Base-by-base conservation (phyloP, 2,797 vertebrate genomes). In the Enteromius treurensis region DNA sequence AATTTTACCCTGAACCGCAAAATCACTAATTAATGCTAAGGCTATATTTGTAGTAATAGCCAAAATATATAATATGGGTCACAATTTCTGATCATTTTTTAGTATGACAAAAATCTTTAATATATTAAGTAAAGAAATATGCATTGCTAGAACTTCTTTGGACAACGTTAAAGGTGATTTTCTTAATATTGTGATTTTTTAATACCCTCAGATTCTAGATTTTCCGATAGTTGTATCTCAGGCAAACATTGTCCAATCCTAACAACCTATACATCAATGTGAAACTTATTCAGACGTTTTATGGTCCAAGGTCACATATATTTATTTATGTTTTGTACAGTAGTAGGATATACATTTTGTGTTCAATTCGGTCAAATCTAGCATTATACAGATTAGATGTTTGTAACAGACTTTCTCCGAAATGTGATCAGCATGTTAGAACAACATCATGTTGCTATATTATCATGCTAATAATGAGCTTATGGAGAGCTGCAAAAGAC, bases 401-500 rank as follows among this genome's bases (percentile, higher is more conserved):
- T 76, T 68, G 51, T 11, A 70, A 3, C 17, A 74, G 29, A 79
- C 49, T 45, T 70, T 19, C 40, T 53, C 51, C 51, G 55, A 70
- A 68, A 23, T 42, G 13, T 69, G 74, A 80, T 81, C 80, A 79
- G 51, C 75, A 69, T 86, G 29, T 86, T 58, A 37, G 47, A 34
- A 62, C 73, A 75, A 76, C 69, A 77, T 73, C 45, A 34, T 65
- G 65, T 55, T 77, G 80, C 58, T 69, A 53, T 42, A 83, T 45
- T 80, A 81, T 88, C 47, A 83, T 88, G 84, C 85, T 87, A 87
- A 84, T 84, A 75, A 88, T 85, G 45, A 82, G 83, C 80, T 90
- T 88, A 87, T 49, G 81, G 62, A 77, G 88, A 80, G 81, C 70
- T 73, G 68, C 21, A 60, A 64, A 77, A 71, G 53, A 82, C 91